Base-by-base conservation (phyloP, 64 coral and sea anemone genomes). In the Anthopleura sola region DNA sequence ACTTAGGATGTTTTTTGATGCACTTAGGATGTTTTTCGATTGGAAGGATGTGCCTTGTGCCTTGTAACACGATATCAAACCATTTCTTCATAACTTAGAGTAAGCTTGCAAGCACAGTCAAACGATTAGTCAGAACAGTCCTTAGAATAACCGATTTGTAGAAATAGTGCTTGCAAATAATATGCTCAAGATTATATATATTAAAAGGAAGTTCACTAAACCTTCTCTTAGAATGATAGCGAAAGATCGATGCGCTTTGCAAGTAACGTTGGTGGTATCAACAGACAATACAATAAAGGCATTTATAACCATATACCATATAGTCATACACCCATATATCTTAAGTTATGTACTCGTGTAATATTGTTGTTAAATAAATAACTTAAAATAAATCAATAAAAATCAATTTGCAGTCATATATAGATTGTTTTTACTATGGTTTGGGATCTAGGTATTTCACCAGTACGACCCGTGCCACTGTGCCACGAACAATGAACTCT, bases 401-500 rank as follows among this genome's bases (percentile, higher is more conserved):
- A 28, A 71, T 14, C 34, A 71, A 36, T 34, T 71, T 66, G n/a
- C 21, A 23, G 21, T 9, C n/a, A 66, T 10, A 20, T 5, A 20
- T 56, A 21, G 24, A 66, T 66, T 71, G 8, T 31, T 13, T 16
- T 71, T 71, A 28, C 60, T 44, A 71, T 36, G 14, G 29, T 31
- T 71, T 16, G 15, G 31, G 12, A 69, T 69, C 0, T n/a, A 69
- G 66, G 50, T 53, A 33, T 32, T 69, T 69, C 8, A 15, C n/a
- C n/a, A 69, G 75, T 44, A 17, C 76, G 37, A 46, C 31, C 21
- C 24, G 37, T 78, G 37, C 0, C 75, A 19, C 36, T 46, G 6
- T 44, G 37, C 15, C 60, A 66, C 60, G 44, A 79, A 79, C 76
- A 79, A 79, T 79, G 76, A 79, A 9, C 76, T 79, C 76, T 79